Conservation (phyloP, 2,797 vertebrate species). For the Parauchenoglanis ngamensis region DNA sequence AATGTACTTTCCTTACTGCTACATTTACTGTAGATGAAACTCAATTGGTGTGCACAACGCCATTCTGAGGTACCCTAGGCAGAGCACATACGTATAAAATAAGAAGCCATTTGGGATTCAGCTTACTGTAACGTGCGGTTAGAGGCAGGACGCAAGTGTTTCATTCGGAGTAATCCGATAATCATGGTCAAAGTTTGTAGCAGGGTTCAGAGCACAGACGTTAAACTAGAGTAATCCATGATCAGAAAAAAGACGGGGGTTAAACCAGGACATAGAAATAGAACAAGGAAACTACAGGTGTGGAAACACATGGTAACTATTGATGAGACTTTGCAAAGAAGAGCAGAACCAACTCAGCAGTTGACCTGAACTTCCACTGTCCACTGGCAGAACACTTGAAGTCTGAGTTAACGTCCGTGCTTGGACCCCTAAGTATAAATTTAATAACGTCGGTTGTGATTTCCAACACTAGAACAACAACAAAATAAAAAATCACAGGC, state of each 20-base stretch:
- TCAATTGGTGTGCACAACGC: neutral
- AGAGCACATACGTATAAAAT: conserved; percentile 4
- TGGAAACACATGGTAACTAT: neutral
- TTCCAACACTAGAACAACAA: neutral
- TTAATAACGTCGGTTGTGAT: neutral
- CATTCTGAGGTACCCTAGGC: neutral
- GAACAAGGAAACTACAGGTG: neutral
- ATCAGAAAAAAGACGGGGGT: neutral
- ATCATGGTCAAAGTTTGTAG: neutral
- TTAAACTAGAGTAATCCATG: neutral
- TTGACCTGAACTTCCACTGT: too few species aligned
- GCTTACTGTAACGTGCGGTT: neutral
- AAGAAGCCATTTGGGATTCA: conserved; percentile 1
- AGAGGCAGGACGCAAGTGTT: neutral
- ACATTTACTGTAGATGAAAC: conserved; percentile 6
- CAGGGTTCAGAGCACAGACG: neutral
- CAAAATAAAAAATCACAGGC: neutral
- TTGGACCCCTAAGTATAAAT: too few species aligned
- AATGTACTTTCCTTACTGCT: neutral
- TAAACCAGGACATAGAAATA: neutral
- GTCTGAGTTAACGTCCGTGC: neutral
- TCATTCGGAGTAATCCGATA: neutral
- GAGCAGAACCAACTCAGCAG: neutral
- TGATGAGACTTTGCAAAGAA: neutral
- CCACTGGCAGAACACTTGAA: neutral